Conservation (phyloP, 1,140 invertebrate species). For the Drosophila sp. region DNA sequence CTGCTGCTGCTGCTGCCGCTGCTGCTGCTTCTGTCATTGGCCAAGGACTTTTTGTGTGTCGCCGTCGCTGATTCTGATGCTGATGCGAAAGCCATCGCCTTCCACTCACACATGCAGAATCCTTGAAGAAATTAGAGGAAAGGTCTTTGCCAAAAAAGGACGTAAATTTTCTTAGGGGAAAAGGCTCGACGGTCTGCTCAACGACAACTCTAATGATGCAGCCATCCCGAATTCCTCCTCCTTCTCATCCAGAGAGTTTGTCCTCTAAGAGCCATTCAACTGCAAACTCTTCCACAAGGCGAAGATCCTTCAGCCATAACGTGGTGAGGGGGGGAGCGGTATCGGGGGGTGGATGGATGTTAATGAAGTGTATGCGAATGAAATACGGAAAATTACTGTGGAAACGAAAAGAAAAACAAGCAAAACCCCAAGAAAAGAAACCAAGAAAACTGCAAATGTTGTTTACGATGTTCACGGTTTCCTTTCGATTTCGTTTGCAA, state of each 20-base stretch:
- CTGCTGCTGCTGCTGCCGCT: conserved; percentile 34
- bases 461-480: conserved; percentile 82
- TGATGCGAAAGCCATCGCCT: conserved; percentile 12
- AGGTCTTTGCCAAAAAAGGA: conserved; percentile 73
- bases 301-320: conserved; percentile 45
- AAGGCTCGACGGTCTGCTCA: conserved; percentile 55
- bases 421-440: conserved; percentile 9
- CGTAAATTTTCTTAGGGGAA: conserved; percentile 64
- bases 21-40: conserved; percentile 64
- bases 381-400: conserved; percentile 79
- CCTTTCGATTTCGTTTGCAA: conserved; percentile 80
- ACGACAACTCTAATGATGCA: conserved; percentile 74
- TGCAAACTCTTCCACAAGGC: conserved; percentile 47
- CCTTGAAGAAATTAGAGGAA: conserved; percentile 78
- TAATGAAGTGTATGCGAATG: conserved; percentile 81
- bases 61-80: conserved; percentile 67
- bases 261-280: conserved; percentile 68
- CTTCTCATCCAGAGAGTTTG: neutral
- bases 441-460: conserved; percentile 68
- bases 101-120: conserved; percentile 60
- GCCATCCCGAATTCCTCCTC: conserved; percentile 31
- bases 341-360: conserved; percentile 35
- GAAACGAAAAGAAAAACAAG: conserved; percentile 23
- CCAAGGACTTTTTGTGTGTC: conserved; percentile 80
- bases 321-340: neutral